Base-by-base conservation (phyloP, 2,797 vertebrate species). In the Trachurus trachurus region DNA sequence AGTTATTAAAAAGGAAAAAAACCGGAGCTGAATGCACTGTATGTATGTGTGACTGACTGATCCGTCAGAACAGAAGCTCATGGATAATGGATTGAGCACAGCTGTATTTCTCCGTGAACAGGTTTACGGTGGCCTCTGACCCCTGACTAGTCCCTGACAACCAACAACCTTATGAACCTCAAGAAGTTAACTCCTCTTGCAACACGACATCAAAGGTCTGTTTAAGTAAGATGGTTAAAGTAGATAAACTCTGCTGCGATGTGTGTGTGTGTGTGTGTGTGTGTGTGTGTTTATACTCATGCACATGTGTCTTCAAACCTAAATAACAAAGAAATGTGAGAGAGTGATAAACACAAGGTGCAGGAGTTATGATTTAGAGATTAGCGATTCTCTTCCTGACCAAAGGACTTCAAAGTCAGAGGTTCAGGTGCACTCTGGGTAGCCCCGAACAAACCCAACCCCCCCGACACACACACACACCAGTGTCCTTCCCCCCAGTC, bases 321-420 rank as follows among this genome's bases (percentile, higher is more conserved):
- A 78, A 60, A 80, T 17, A 67, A 61, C 3, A 26, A 49, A 70
- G 39, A 31, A 31, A 31, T 31, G 31, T 31, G 6, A 76, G 13
- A 6, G 19, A 50, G 29, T 0, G 1, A 31, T 3, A 73, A 47
- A 60, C 8, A 53, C 9, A 76, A 2, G n/a, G 26, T 37, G 44
- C 44, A 70, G 76, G 50, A 71, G 54, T 54, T 76, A 66, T 29
- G 2, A 9, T 73, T 75, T 64, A 80, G 34, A 72, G 44, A 63
- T 76, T 76, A 84, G 21, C 52, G 13, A 83, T 71, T 83, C 37
- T 80, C 73, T 81, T 81, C 37, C 52, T 80, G 47, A 69, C 63
- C 57, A 21, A 34, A 34, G 10, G 31, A 83, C 88, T 89, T 91
- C 80, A 90, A 92, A 89, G 84, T 59, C n/a, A 81, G 62, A 69